These are phyloP conservation scores for Meta bourneti DNA, from an alignment of 2,888 invertebrate species.

Conservation along the genomic window DNA sequence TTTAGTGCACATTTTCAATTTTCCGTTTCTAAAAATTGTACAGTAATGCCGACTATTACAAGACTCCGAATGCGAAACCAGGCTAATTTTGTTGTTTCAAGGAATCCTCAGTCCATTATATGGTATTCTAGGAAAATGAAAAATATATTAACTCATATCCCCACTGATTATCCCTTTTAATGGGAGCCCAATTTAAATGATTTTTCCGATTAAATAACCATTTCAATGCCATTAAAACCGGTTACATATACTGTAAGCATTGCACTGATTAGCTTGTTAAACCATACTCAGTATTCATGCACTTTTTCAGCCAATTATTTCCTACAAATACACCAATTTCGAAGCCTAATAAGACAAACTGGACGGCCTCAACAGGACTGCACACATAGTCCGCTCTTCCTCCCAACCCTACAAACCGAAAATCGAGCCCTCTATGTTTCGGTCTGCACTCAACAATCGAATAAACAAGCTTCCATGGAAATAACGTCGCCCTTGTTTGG, in stretches of 20 bases:
- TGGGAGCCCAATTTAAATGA: not conserved
- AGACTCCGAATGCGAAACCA: no score
- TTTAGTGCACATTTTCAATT: no score
- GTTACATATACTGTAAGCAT: not conserved
- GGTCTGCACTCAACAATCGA: not conserved
- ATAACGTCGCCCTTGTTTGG: constrained; percentile 30
- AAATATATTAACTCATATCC: not conserved
- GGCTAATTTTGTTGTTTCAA: no score
- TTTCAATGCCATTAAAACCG: not conserved
- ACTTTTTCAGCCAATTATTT: not conserved
- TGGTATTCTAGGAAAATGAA: not conserved
- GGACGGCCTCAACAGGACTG: not conserved
- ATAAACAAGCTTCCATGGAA: constrained; percentile 27
- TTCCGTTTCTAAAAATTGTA: no score
- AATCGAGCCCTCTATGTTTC: not conserved
- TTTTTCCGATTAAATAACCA: not conserved
- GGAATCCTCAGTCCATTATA: no score
- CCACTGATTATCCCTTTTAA: not conserved
- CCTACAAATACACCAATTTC: not conserved
- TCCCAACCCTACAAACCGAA: not conserved
- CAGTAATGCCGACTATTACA: no score
- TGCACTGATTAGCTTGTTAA: not conserved
- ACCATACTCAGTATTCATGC: not conserved
- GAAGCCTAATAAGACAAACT: not conserved
- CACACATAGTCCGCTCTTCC: not conserved